Conservation (phyloP, 2,113 vertebrate genomes). For the Puffinus mauretanicus region DNA sequence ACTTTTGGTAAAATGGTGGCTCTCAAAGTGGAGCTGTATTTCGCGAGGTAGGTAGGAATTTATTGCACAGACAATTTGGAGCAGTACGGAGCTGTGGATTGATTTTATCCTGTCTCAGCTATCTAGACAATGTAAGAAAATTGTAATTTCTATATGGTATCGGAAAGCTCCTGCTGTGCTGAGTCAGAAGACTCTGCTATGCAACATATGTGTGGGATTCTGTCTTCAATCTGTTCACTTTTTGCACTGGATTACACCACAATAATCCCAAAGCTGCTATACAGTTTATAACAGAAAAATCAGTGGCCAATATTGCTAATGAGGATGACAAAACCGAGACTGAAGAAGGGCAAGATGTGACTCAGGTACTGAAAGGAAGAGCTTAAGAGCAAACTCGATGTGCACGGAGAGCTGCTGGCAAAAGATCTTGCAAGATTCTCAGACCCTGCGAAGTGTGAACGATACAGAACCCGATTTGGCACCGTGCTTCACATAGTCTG, state of each 20-base stretch:
- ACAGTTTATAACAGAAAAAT: background rate
- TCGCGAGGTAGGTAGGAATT: background rate
- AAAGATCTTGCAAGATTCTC: background rate
- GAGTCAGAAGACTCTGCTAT: conserved; percentile 50
- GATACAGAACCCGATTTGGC: conserved; percentile 14
- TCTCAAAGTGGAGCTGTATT: background rate
- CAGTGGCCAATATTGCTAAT: background rate
- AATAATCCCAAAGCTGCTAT: background rate
- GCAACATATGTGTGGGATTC: conserved; percentile 36
- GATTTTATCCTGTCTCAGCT: background rate
- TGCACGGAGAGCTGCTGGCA: background rate
- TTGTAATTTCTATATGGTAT: background rate
- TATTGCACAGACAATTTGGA: background rate
- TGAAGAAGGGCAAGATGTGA: background rate
- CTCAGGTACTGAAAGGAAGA: background rate
- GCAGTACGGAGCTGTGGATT: background rate
- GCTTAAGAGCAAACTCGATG: background rate
- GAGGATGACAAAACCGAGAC: background rate
- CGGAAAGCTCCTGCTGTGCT: conserved; percentile 26
- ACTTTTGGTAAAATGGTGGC: background rate
- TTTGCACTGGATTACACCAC: background rate
- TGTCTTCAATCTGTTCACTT: conserved; percentile 54
- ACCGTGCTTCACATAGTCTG: background rate
- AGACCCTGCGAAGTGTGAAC: conserved; percentile 7
- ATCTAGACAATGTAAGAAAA: conserved; percentile 25